Percentiles rank a stretch among this genome's conserved stretches.
These are phyloP conservation scores for Poeciliopsis infans DNA, from an alignment of 2,797 vertebrate genomes.

Conservation along the genomic window DNA sequence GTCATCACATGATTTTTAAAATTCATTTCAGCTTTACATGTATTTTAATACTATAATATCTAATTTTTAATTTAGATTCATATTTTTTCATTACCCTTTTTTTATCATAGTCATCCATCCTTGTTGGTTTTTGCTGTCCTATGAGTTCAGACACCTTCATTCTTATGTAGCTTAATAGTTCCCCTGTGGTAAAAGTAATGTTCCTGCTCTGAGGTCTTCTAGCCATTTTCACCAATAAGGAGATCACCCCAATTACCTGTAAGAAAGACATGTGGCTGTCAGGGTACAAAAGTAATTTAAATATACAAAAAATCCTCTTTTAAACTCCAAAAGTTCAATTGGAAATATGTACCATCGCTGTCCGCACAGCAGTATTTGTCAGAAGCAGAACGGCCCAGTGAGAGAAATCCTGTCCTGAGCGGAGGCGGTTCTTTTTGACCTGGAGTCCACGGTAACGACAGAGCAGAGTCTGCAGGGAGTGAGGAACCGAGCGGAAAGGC, in stretches of 20 bases:
- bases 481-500: conserved; percentile 38
- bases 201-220: conserved; percentile 65
- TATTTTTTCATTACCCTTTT: conserved; percentile 68
- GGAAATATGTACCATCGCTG: conserved; percentile 68
- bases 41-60: neutral
- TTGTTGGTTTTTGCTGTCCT: conserved; percentile 35
- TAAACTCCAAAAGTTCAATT: neutral
- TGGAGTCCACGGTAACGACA: conserved; percentile 27
- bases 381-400: conserved; percentile 48
- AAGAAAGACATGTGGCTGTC: conserved; percentile 6
- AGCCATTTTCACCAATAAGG: conserved; percentile 55
- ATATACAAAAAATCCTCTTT: neutral
- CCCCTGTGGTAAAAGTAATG: conserved; percentile 59
- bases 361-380: conserved; percentile 52
- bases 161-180: conserved; percentile 59
- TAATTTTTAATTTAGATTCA: neutral
- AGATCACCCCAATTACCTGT: conserved; percentile 66
- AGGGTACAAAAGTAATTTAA: neutral
- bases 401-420: neutral
- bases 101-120: conserved; percentile 32
- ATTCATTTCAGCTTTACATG: neutral
- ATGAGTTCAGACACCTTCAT: conserved; percentile 42
- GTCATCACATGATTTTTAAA: neutral
- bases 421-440: conserved; percentile 9
- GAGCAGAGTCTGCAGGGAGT: conserved; percentile 51